Evolutionary conservation across 2,113 vertebrate species (phyloP).

Genomic region (Suncus etruscus): DNA sequence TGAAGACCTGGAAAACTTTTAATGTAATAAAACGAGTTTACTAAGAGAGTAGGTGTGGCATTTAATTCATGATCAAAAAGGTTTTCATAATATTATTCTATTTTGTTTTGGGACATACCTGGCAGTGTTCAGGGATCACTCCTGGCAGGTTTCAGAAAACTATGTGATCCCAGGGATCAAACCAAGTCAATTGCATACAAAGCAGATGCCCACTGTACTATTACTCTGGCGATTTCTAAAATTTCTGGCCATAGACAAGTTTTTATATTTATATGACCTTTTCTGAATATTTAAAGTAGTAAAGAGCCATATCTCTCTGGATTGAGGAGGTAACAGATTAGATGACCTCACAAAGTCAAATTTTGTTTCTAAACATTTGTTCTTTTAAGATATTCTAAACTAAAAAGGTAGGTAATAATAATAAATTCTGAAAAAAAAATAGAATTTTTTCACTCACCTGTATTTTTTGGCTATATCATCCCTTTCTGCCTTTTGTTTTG

Average conservation of each 20-base stretch:
- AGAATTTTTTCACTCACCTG: slow-evolving; percentile 82
- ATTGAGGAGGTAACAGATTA: neutral
- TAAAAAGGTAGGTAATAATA: too few relatives aligned
- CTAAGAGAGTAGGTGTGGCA: slow-evolving; percentile 28
- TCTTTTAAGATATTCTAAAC: slow-evolving; percentile 42
- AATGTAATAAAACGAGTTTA: slow-evolving; percentile 36
- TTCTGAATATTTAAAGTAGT: slow-evolving; percentile 59
- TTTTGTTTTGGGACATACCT: too few relatives aligned
- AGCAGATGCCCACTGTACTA: too few relatives aligned
- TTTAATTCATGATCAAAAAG: slow-evolving; percentile 5
- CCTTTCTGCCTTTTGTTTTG: slow-evolving; percentile 86
- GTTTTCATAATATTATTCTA: slow-evolving; percentile 28
- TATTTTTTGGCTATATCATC: slow-evolving; percentile 88
- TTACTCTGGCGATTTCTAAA: too few relatives aligned
- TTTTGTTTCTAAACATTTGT: slow-evolving; percentile 14
- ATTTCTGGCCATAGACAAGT: slow-evolving; percentile 5
- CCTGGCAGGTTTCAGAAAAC: too few relatives aligned
- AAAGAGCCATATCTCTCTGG: slow-evolving; percentile 52
- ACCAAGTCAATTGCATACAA: too few relatives aligned
- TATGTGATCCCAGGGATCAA: too few relatives aligned
- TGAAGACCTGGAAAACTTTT: neutral
- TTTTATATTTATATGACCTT: slow-evolving; percentile 44
- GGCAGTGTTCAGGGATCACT: too few relatives aligned
- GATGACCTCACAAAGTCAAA: slow-evolving; percentile 18
- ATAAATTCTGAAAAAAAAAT: slow-evolving; percentile 43